phyloP scores from a whole-genome alignment of 2,113 vertebrate genomes.

The Pangasianodon hypophthalmus region DNA sequence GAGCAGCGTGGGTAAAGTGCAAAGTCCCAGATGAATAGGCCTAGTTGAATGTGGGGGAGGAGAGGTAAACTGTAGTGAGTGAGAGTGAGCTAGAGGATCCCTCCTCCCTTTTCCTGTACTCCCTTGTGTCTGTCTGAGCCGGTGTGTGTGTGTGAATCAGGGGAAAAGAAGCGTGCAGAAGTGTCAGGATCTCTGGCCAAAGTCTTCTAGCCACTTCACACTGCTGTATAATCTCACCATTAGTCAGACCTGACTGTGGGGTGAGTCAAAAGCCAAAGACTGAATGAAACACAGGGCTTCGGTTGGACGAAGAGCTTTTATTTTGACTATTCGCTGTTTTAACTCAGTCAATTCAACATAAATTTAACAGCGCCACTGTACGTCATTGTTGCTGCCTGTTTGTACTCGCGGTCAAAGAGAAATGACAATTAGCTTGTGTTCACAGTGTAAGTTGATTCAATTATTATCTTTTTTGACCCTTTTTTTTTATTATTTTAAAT shows the following conservation, averaged over 20 bases:
- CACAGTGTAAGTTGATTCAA: background rate
- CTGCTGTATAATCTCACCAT: background rate
- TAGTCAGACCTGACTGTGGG: background rate
- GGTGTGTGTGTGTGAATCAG: constrained; percentile 11
- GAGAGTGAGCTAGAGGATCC: background rate
- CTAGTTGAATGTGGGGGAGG: constrained; percentile 28
- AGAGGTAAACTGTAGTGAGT: background rate
- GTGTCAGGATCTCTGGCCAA: background rate
- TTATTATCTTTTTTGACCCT: too few species aligned
- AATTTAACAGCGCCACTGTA: background rate
- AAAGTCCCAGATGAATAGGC: constrained; percentile 40
- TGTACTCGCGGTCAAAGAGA: background rate
- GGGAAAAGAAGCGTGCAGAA: background rate
- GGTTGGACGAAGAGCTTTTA: too few species aligned
- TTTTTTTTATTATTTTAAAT: background rate
- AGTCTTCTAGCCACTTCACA: background rate
- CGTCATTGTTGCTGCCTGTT: too few species aligned
- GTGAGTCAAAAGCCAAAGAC: background rate
- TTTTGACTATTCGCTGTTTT: background rate
- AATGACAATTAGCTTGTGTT: background rate
- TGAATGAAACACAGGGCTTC: background rate
- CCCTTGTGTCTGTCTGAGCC: background rate
- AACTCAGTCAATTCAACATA: background rate
- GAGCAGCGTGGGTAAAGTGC: constrained; percentile 35
- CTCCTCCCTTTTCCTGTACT: constrained; percentile 12